Percentiles rank a stretch among this genome's conserved stretches.
Evolutionary conservation across 1,140 invertebrate species (phyloP).

Genomic region (Penaeus chinensis): DNA sequence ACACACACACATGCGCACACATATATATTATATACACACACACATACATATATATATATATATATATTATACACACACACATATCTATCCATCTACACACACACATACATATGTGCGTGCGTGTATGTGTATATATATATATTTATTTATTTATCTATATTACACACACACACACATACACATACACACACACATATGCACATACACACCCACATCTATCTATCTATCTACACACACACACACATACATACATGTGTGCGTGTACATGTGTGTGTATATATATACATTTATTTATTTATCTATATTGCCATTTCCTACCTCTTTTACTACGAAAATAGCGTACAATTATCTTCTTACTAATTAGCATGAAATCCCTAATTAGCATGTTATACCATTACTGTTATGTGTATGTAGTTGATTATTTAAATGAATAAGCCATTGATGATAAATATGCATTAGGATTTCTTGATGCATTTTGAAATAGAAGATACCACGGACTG

Average conservation of each 20-base stretch:
- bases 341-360: too few species aligned
- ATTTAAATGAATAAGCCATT: too few species aligned
- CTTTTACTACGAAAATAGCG: too few species aligned
- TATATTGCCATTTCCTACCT: too few species aligned
- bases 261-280: background rate
- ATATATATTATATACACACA: background rate
- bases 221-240: conserved; percentile 8
- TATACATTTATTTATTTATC: background rate
- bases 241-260: conserved; percentile 15
- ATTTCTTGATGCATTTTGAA: too few species aligned
- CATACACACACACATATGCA: conserved; percentile 3
- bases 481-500: too few species aligned
- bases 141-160: conserved; percentile 24
- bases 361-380: too few species aligned
- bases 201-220: background rate
- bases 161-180: conserved; percentile 21
- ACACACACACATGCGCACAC: background rate
- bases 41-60: conserved; percentile 24
- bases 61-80: conserved; percentile 25
- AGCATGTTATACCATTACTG: too few species aligned
- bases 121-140: background rate
- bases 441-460: too few species aligned
- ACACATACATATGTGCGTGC: background rate
- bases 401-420: too few species aligned
- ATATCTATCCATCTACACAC: conserved; percentile 16